Base-by-base conservation (phyloP, 2,113 vertebrate genomes). In the Hemibagrus wyckioides region DNA sequence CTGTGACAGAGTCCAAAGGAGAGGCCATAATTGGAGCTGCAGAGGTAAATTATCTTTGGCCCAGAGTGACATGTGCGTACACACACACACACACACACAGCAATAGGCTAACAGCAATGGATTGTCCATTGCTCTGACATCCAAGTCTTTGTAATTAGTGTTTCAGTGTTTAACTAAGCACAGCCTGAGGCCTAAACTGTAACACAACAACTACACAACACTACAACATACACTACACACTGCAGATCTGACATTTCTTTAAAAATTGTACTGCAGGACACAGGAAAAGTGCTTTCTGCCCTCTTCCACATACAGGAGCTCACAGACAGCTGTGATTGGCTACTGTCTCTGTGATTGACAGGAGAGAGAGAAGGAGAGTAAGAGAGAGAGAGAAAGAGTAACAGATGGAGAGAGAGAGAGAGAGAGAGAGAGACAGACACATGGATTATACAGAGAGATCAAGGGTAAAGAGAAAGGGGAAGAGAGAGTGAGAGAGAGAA, bases 41-140 rank as follows among this genome's bases (percentile, higher is more conserved):
- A 73, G 90, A 92, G 85, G 84, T 75, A 88, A 90, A 92, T 93
- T 91, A 92, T 80, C 87, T 91, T 93, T 92, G 91, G 90, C 91
- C 88, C 84, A 65, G 69, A 81, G 44, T 81, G 73, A 82, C 86
- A 88, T n/a, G n/a, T n/a, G n/a, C n/a, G n/a, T n/a, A n/a, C 73
- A 57, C 83, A 65, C 77, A 59, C 23, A 61, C 76, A 87, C 48
- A 79, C 83, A 73, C 54, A 39, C 41, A 23, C 73, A 48, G 41
- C n/a, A n/a, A n/a, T n/a, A 75, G 25, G 19, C 15, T 87, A 90
- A 87, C 77, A 61, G 65, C 86, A 87, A 71, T 67, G 80, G 61
- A 30, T 85, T 30, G 52, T 67, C 81, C 25, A n/a, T 63, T 57
- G 39, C 82, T 57, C 84, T 75, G 84, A 61, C 30, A 52, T 39